These are phyloP conservation scores for Paratrypauchen microcephalus DNA, from an alignment of 2,797 vertebrate species.

Conservation along the genomic window DNA sequence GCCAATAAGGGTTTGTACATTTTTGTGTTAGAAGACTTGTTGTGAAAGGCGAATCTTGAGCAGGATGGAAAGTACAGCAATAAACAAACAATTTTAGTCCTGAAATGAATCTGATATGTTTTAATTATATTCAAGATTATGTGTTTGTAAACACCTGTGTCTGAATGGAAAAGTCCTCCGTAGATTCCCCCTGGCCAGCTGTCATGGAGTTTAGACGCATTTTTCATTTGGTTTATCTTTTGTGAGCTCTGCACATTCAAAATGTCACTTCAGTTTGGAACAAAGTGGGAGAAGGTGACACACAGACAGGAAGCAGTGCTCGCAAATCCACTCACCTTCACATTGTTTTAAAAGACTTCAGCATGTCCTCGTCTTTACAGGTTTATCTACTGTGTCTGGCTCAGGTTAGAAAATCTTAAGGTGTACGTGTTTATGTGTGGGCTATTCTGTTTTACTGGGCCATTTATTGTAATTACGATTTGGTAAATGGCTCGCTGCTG, in stretches of 20 bases:
- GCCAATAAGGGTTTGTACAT: not conserved
- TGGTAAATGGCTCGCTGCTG: not conserved
- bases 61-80: not conserved
- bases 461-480: not conserved
- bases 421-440: not conserved
- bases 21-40: not conserved
- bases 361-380: not conserved
- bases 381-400: not conserved
- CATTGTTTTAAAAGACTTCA: not conserved
- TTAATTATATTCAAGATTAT: constrained; percentile 5
- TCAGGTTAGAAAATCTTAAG: not conserved
- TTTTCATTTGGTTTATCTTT: constrained; percentile 6
- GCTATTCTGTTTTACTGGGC: not conserved
- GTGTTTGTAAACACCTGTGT: constrained; percentile 1
- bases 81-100: not conserved
- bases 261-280: constrained; percentile 10
- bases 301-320: not conserved
- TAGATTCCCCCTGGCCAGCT: not conserved
- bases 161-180: not conserved
- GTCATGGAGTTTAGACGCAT: not conserved
- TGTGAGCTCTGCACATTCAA: constrained; percentile 3
- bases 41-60: not conserved
- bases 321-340: not conserved
- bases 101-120: not conserved
- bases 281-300: constrained; percentile 11